A percentile compares a stretch with the other conserved stretches of the same genome.
Evolutionary conservation across 92 coral and sea anemone species (phyloP).

Genomic region (Porites lobata): DNA sequence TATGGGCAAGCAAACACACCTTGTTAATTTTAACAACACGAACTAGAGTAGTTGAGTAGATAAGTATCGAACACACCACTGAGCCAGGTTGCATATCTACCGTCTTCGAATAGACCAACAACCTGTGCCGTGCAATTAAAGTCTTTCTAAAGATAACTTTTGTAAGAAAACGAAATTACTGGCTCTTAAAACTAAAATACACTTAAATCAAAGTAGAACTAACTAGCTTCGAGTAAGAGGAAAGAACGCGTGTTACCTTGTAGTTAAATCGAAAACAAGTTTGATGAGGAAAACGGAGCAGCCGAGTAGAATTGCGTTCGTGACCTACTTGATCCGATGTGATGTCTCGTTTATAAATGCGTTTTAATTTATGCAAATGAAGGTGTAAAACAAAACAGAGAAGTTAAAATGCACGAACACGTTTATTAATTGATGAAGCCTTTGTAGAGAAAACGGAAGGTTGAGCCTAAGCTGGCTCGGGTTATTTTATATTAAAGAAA

Average conservation of each 20-base stretch:
- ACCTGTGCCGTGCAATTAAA: slow-evolving; percentile 17
- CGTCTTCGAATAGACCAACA: too few species aligned
- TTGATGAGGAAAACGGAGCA: background rate
- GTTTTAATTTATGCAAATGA: slow-evolving; percentile 46
- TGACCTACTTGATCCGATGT: slow-evolving; percentile 26
- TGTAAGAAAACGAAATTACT: slow-evolving; percentile 6
- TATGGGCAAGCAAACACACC: background rate
- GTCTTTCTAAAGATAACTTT: slow-evolving; percentile 5
- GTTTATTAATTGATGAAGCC: slow-evolving; percentile 6
- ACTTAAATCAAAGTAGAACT: background rate
- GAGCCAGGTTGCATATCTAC: too few species aligned
- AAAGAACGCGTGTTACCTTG: slow-evolving; percentile 4
- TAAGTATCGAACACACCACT: too few species aligned
- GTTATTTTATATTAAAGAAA: background rate
- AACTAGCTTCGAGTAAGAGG: background rate
- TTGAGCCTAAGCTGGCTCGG: background rate
- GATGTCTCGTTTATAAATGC: background rate
- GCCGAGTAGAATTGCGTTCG: slow-evolving; percentile 9
- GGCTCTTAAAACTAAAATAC: background rate
- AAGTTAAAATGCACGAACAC: background rate
- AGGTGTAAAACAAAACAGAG: background rate
- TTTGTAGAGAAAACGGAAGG: background rate
- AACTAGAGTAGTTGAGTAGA: too few species aligned
- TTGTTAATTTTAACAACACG: background rate
- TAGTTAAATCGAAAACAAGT: background rate